Evolutionary conservation across 35 echinoderm and acorn worm genomes (phyloP).

Genomic region (Lytechinus variegatus): DNA sequence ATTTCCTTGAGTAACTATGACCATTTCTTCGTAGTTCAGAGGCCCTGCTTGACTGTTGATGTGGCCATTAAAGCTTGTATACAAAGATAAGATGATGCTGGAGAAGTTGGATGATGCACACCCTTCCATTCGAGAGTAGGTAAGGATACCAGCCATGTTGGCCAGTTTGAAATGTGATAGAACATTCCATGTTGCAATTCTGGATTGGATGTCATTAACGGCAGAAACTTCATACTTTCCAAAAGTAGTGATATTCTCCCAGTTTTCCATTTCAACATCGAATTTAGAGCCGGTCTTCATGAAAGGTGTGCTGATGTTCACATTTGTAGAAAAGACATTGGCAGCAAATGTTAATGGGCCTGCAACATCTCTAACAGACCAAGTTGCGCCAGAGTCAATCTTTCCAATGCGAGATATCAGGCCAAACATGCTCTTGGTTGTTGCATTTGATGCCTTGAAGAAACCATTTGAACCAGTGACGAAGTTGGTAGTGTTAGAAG

Average conservation of each 20-base stretch:
- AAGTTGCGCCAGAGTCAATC: not conserved
- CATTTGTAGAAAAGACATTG: constrained; percentile 31
- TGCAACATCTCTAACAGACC: constrained; percentile 30
- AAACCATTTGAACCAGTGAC: constrained; percentile 55
- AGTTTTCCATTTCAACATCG: constrained; percentile 40
- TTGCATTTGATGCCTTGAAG: constrained; percentile 56
- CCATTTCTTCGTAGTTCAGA: constrained; percentile 57
- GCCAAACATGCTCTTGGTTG: not conserved
- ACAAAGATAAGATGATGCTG: constrained; percentile 49
- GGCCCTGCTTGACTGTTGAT: constrained; percentile 60
- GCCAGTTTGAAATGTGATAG: constrained; percentile 46
- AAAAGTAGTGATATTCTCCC: constrained; percentile 62
- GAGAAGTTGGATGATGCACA: constrained; percentile 50
- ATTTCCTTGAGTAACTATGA: constrained; percentile 55
- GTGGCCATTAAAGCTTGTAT: constrained; percentile 30
- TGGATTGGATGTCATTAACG: constrained; percentile 18
- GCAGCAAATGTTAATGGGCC: constrained; percentile 59
- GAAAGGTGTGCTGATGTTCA: constrained; percentile 56
- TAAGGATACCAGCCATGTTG: constrained; percentile 62
- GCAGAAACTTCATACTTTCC: constrained; percentile 28
- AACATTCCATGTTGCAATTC: constrained; percentile 43
- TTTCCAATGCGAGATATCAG: constrained; percentile 29
- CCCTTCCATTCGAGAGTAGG: constrained; percentile 30
- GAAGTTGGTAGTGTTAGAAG: constrained; percentile 55
- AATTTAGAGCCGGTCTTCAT: constrained; percentile 51